Conservation (phyloP, 2,113 vertebrate species). For the Fregetta grallaria region DNA sequence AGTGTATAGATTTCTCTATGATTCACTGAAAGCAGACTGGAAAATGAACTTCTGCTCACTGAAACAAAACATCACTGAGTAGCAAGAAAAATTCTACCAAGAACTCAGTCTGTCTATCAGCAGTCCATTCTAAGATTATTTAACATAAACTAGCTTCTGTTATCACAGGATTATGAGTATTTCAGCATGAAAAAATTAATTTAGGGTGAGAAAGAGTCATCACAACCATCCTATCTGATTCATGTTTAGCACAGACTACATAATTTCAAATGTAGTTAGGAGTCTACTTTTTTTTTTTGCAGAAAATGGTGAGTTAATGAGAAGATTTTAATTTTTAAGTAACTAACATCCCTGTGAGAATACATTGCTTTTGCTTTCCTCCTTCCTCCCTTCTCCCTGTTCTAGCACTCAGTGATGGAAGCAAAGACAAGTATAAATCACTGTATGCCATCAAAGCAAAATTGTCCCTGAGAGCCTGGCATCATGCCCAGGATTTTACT, state of each 20-base stretch:
- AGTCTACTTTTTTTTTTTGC: neutral
- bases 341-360: neutral
- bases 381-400: neutral
- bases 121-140: neutral
- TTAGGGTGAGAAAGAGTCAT: neutral
- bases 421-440: constrained; percentile 56
- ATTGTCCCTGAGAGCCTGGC: constrained; percentile 57
- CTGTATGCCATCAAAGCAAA: constrained; percentile 43
- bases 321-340: neutral
- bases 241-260: neutral
- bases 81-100: neutral
- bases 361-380: neutral
- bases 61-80: neutral
- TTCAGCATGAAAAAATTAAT: neutral
- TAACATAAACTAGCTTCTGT: neutral
- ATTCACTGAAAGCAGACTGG: neutral
- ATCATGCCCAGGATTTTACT: constrained; percentile 45
- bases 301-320: neutral
- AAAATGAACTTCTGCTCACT: neutral
- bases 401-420: neutral
- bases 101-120: neutral
- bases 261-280: neutral
- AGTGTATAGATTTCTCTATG: neutral
- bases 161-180: neutral
- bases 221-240: neutral